Evolutionary conservation across 2,888 invertebrate genomes (phyloP).

Genomic region (Dryadula phaetusa): DNA sequence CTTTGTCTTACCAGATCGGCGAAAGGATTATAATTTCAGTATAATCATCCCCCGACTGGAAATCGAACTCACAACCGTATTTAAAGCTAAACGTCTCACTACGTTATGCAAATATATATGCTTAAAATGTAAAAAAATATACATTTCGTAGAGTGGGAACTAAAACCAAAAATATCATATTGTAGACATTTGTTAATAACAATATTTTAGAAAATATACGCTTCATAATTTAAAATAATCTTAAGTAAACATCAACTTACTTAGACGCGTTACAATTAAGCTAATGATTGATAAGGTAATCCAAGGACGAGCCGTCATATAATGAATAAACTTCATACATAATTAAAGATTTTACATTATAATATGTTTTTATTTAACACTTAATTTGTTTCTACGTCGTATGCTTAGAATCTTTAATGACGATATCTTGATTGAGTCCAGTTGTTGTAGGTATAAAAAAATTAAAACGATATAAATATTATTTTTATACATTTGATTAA

Average conservation of each 20-base stretch:
- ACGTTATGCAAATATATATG: no score
- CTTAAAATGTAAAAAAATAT: no score
- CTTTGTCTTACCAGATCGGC: not conserved
- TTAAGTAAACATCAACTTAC: conserved; percentile 3
- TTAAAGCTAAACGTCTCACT: no score
- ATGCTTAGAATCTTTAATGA: no score
- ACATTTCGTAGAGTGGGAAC: no score
- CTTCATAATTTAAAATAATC: not conserved
- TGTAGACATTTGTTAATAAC: not conserved
- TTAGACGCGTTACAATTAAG: conserved; percentile 12
- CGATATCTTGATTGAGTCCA: no score
- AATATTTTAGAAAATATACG: not conserved
- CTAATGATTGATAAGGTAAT: conserved; percentile 26
- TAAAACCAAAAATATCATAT: no score
- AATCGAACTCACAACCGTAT: not conserved
- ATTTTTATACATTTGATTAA: no score
- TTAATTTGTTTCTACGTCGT: conserved; percentile 16
- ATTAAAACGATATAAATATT: no score
- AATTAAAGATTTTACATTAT: conserved; percentile 27
- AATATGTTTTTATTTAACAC: conserved; percentile 1
- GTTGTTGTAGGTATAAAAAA: no score
- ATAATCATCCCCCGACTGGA: not conserved
- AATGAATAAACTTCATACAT: conserved; percentile 30
- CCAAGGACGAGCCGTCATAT: conserved; percentile 26
- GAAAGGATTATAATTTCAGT: not conserved